Conservation (phyloP, 2,888 invertebrate species). For the Amaurobius ferox region DNA sequence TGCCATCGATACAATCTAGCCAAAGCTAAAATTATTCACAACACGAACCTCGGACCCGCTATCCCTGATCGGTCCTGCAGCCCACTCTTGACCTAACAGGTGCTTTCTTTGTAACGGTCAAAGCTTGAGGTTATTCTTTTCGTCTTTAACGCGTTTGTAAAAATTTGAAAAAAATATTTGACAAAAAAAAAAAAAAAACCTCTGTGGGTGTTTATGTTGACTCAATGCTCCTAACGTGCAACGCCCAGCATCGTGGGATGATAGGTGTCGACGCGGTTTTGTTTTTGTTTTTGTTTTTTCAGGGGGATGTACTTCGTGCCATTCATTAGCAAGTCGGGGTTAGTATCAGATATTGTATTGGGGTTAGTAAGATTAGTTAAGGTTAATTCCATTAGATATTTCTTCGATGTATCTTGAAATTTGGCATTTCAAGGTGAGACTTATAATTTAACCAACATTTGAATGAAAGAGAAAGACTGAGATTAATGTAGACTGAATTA, state of each 20-base stretch:
- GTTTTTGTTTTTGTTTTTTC: background rate
- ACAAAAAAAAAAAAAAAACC: background rate
- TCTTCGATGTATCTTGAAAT: no score
- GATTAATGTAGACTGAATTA: no score
- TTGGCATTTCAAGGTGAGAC: no score
- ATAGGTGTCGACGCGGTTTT: slow-evolving; percentile 3
- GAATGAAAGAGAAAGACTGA: no score
- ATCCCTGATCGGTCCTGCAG: background rate
- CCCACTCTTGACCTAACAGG: slow-evolving; percentile 11
- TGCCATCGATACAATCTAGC: background rate
- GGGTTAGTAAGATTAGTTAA: no score
- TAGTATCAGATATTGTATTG: no score
- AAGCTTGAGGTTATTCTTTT: slow-evolving; percentile 45
- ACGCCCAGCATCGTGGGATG: slow-evolving; percentile 43
- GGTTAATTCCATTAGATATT: no score
- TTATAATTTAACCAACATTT: no score
- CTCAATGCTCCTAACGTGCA: slow-evolving; percentile 7
- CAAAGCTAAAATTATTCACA: background rate
- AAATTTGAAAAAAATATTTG: background rate
- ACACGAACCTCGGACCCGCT: background rate
- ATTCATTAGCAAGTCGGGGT: no score
- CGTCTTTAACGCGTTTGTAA: background rate
- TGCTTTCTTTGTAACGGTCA: slow-evolving; percentile 24
- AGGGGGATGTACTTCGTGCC: background rate
- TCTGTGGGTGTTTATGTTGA: slow-evolving; percentile 38